A percentile compares a stretch with the other conserved stretches of the same genome.
These are phyloP conservation scores for Coregonus sp. DNA, from an alignment of 2,797 vertebrate species.

Conservation along the genomic window DNA sequence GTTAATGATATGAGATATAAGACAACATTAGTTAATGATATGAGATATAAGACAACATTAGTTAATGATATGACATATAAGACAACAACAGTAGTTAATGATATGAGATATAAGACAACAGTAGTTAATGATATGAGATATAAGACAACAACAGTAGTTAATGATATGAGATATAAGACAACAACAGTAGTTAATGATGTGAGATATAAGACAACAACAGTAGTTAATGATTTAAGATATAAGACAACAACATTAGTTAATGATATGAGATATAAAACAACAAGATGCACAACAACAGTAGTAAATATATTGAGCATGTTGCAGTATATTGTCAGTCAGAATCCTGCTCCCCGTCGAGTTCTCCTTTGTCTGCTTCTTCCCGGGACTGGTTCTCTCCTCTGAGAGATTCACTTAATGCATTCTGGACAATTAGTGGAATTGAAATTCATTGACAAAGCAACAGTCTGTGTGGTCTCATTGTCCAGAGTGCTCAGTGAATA, in stretches of 20 bases:
- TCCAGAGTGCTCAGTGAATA: constrained; percentile 83
- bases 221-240: constrained; percentile 25
- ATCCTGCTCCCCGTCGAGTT: constrained; percentile 25
- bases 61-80: too few species aligned
- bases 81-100: too few species aligned
- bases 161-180: too few species aligned
- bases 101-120: too few species aligned
- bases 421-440: constrained; percentile 96
- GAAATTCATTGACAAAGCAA: constrained; percentile 95
- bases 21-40: too few species aligned
- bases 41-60: too few species aligned
- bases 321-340: constrained; percentile 35
- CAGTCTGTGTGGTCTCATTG: constrained; percentile 86
- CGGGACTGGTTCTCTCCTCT: constrained; percentile 72
- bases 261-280: neutral
- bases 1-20: too few species aligned
- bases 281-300: constrained; percentile 46
- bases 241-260: too few species aligned
- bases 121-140: too few species aligned
- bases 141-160: too few species aligned
- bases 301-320: constrained; percentile 26
- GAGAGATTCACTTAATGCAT: constrained; percentile 88
- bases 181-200: too few species aligned
- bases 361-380: constrained; percentile 56
- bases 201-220: constrained; percentile 37